These are phyloP conservation scores for Pseudomyrmex flavicornis DNA, from an alignment of 1,140 invertebrate species.

Conservation along the genomic window DNA sequence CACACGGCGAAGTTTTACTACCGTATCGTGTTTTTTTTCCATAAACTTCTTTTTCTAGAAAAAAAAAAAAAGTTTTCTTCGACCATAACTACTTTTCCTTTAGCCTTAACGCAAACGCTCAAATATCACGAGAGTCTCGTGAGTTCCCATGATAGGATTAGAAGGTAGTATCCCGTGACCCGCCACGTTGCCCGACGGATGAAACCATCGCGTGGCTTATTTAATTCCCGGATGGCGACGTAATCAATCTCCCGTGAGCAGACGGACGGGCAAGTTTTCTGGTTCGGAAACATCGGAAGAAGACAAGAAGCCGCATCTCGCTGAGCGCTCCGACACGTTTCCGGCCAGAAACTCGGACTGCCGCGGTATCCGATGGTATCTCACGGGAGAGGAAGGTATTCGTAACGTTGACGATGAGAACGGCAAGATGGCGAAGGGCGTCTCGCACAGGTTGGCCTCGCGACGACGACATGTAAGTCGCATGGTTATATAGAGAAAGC, in stretches of 20 bases:
- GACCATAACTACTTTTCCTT: background rate
- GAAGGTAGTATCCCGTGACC: constrained; percentile 34
- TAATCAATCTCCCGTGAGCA: constrained; percentile 69
- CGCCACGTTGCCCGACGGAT: constrained; percentile 36
- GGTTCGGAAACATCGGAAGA: too few species aligned
- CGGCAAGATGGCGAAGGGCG: constrained; percentile 51
- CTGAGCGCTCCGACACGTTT: constrained; percentile 65
- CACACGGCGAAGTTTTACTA: too few species aligned
- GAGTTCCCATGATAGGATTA: constrained; percentile 30
- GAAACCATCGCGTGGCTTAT: constrained; percentile 62
- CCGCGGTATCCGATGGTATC: constrained; percentile 72
- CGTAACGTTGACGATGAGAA: constrained; percentile 56
- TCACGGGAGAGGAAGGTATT: constrained; percentile 40
- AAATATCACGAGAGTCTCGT: constrained; percentile 20
- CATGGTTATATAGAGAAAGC: constrained; percentile 20
- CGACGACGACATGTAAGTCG: constrained; percentile 43
- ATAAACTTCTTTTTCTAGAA: background rate
- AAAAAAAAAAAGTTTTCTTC: background rate
- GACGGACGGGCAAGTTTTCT: constrained; percentile 58
- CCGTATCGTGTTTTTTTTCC: background rate
- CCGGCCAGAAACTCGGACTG: constrained; percentile 42
- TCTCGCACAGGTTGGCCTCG: constrained; percentile 54
- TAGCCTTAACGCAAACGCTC: background rate
- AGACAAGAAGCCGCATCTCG: constrained; percentile 50
- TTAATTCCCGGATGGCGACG: constrained; percentile 64